These are phyloP conservation scores for Caenorhabditis parvicauda DNA, from an alignment of 2,888 invertebrate genomes.

Conservation along the genomic window DNA sequence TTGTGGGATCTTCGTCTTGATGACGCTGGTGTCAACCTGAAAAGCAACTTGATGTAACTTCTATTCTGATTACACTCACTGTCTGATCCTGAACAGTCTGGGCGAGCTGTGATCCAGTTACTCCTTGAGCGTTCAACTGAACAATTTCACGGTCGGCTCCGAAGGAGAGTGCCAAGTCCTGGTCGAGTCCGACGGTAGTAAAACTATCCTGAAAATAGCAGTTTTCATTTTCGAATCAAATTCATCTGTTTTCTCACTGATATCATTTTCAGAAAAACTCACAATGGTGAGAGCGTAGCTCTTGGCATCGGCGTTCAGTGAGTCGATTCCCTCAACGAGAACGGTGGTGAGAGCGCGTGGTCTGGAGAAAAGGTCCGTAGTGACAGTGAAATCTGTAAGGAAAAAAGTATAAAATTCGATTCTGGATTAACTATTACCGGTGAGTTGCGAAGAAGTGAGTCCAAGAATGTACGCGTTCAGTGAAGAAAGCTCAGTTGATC, in stretches of 20 bases:
- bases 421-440: slow-evolving; percentile 12
- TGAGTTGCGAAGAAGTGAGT: slow-evolving; percentile 24
- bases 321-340: slow-evolving; percentile 22
- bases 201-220: slow-evolving; percentile 17
- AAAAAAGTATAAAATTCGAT: background rate
- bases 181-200: slow-evolving; percentile 24
- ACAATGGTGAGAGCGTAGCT: slow-evolving; percentile 18
- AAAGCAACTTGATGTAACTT: background rate
- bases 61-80: background rate
- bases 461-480: slow-evolving; percentile 38
- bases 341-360: slow-evolving; percentile 36
- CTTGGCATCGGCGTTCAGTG: slow-evolving; percentile 14
- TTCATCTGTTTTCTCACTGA: background rate
- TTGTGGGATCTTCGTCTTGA: slow-evolving; percentile 27
- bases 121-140: slow-evolving; percentile 24
- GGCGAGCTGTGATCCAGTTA: slow-evolving; percentile 33
- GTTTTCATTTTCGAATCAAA: background rate
- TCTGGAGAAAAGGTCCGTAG: slow-evolving; percentile 31
- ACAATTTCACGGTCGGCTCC: slow-evolving; percentile 34
- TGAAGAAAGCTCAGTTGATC: slow-evolving; percentile 21
- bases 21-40: slow-evolving; percentile 16
- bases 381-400: slow-evolving; percentile 23
- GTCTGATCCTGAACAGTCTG: slow-evolving; percentile 20
- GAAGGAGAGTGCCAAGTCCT: slow-evolving; percentile 27
- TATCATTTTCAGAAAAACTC: background rate